phyloP scores from a whole-genome alignment of 1,140 invertebrate genomes.

The Bursaphelenchus mucronatus region DNA sequence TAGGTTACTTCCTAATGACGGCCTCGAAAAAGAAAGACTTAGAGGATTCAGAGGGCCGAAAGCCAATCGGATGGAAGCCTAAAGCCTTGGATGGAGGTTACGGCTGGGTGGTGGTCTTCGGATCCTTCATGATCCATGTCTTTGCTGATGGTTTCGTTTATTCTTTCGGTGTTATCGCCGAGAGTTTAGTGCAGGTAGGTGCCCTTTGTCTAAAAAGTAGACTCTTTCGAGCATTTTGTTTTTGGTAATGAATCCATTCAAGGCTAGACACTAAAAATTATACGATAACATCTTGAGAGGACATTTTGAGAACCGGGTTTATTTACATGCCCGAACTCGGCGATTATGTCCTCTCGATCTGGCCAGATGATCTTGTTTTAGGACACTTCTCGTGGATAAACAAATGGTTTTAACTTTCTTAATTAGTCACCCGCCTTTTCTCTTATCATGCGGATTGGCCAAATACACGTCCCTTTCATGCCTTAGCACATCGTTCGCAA shows the following conservation, averaged over 20 bases:
- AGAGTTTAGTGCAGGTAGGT: conserved; percentile 68
- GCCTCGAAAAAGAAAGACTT: not conserved
- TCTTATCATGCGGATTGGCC: too few relatives aligned
- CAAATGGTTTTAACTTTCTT: too few relatives aligned
- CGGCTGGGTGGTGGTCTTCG: conserved; percentile 88
- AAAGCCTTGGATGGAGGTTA: conserved; percentile 64
- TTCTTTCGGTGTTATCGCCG: conserved; percentile 63
- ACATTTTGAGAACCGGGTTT: too few relatives aligned
- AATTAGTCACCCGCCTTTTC: too few relatives aligned
- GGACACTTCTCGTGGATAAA: too few relatives aligned
- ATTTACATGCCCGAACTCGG: too few relatives aligned
- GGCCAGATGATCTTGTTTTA: too few relatives aligned
- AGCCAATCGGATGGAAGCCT: conserved; percentile 40
- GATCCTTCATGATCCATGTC: conserved; percentile 92
- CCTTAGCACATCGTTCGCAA: too few relatives aligned
- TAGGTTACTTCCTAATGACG: not conserved
- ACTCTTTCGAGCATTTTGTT: conserved; percentile 4
- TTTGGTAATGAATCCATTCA: not conserved
- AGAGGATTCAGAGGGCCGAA: conserved; percentile 16
- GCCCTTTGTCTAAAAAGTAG: not conserved
- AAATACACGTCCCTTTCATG: too few relatives aligned
- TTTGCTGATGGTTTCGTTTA: conserved; percentile 79
- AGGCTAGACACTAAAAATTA: too few relatives aligned
- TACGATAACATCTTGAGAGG: too few relatives aligned
- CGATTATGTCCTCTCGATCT: too few relatives aligned